Conservation (phyloP, 2,888 invertebrate species). For the Abrostola tripartita region DNA sequence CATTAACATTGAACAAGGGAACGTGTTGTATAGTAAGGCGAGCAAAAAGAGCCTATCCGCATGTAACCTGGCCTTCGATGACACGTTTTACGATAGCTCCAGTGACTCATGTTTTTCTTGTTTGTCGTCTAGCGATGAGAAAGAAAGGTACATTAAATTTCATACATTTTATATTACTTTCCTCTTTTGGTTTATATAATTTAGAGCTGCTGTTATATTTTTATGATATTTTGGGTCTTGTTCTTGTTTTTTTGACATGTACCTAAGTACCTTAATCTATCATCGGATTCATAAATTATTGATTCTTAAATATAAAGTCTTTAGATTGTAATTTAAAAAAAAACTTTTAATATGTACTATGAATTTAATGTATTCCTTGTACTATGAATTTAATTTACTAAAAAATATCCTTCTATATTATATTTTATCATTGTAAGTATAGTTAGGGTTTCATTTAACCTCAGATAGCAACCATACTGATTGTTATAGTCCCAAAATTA, state of each 20-base stretch:
- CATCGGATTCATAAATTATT: too few relatives aligned
- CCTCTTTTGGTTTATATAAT: background rate
- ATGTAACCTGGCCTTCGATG: constrained; percentile 71
- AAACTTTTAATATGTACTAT: too few relatives aligned
- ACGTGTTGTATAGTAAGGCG: constrained; percentile 58
- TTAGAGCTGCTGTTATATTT: background rate
- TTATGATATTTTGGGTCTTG: too few relatives aligned
- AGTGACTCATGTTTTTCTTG: constrained; percentile 77
- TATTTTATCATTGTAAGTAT: too few relatives aligned
- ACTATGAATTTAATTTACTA: too few relatives aligned
- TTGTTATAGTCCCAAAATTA: background rate
- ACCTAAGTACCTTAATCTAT: too few relatives aligned
- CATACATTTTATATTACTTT: constrained; percentile 1
- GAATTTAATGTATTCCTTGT: too few relatives aligned
- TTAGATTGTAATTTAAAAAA: too few relatives aligned
- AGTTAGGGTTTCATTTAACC: too few relatives aligned
- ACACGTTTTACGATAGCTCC: constrained; percentile 67
- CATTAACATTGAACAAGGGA: constrained; percentile 72
- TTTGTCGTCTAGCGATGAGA: constrained; percentile 73
- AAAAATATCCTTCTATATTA: too few relatives aligned
- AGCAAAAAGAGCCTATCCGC: constrained; percentile 71
- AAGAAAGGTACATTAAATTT: constrained; percentile 68
- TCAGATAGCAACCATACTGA: background rate
- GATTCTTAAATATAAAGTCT: too few relatives aligned
- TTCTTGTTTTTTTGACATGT: too few relatives aligned